Conservation (phyloP, 2,797 vertebrate genomes). For the Megalops cyprinoides region DNA sequence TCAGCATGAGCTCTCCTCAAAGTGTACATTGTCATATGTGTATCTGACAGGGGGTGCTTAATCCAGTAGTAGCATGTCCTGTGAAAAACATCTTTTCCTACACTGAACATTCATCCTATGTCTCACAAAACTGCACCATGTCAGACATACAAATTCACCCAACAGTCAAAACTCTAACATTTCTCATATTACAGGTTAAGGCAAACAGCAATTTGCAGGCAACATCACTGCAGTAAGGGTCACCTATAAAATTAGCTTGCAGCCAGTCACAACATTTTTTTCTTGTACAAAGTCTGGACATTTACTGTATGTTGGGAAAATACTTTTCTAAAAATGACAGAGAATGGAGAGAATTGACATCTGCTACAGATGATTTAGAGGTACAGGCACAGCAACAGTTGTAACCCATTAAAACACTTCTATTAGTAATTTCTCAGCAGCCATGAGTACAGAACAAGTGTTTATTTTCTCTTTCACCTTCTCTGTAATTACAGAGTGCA, state of each 20-base stretch:
- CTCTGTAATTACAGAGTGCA: constrained; percentile 36
- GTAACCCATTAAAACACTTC: constrained; percentile 10
- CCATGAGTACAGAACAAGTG: not conserved
- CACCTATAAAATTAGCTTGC: not conserved
- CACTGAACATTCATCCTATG: too few relatives aligned
- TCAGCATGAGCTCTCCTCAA: too few relatives aligned
- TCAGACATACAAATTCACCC: not conserved
- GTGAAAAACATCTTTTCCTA: too few relatives aligned
- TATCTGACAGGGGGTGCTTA: too few relatives aligned
- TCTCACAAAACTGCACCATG: not conserved
- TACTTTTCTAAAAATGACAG: constrained; percentile 22
- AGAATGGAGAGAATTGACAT: constrained; percentile 3
- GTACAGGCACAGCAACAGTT: constrained; percentile 15
- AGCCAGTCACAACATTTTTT: not conserved
- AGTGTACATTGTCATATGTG: too few relatives aligned
- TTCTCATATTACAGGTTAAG: not conserved
- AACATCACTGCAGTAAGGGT: not conserved
- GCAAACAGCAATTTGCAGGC: constrained; percentile 2
- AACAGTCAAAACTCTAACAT: not conserved
- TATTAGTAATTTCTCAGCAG: not conserved
- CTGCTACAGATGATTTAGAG: constrained; percentile 32
- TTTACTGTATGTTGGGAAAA: not conserved
- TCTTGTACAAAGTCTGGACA: not conserved
- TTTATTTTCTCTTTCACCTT: not conserved
- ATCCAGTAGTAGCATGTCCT: too few relatives aligned